Conservation (phyloP, 1,140 invertebrate genomes). For the Delia radicum region DNA sequence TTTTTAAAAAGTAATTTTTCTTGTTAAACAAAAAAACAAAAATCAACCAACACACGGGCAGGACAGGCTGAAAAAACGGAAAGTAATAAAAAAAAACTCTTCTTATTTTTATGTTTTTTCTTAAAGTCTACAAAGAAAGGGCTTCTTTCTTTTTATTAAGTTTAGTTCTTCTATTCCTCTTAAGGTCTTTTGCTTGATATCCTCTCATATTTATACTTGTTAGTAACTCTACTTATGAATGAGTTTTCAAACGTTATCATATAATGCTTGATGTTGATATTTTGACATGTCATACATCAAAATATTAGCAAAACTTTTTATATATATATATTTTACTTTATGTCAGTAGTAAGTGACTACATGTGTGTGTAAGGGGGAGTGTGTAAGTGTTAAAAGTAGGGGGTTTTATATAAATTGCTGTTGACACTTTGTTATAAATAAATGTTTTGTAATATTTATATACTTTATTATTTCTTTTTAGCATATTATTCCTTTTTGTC, state of each 20-base stretch:
- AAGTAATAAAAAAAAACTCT: background rate
- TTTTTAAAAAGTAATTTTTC: conserved; percentile 20
- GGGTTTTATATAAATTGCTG: background rate
- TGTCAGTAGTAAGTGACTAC: background rate
- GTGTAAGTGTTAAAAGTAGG: background rate
- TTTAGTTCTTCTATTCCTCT: background rate
- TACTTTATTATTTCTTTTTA: background rate
- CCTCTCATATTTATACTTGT: background rate
- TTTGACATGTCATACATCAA: conserved; percentile 22
- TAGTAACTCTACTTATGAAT: background rate
- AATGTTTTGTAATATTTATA: background rate
- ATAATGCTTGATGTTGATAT: conserved; percentile 17
- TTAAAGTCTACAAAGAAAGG: background rate
- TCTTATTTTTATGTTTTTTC: background rate
- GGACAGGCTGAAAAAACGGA: background rate
- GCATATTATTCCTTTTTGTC: no score
- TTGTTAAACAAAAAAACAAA: no score
- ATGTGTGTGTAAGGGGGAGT: background rate
- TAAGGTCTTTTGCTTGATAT: background rate
- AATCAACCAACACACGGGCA: no score
- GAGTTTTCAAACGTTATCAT: conserved; percentile 2
- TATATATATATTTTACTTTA: background rate
- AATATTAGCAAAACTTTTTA: conserved; percentile 18
- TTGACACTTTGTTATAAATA: background rate
- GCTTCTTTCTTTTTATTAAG: background rate